phyloP scores from a whole-genome alignment of 2,797 vertebrate species.

The Eulemur mongoz region DNA sequence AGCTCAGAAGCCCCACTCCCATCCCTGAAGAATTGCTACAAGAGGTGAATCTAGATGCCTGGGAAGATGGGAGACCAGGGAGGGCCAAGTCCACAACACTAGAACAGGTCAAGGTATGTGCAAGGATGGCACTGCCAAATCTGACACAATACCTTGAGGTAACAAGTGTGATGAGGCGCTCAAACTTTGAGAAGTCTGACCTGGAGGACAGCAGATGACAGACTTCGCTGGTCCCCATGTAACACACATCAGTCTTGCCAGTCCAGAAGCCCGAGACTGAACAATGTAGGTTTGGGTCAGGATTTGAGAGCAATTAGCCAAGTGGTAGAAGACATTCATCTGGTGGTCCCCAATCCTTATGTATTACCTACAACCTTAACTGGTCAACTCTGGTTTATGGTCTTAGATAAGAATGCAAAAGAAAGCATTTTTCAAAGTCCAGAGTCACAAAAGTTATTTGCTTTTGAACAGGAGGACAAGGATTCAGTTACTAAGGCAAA shows the following conservation, averaged over 20 bases:
- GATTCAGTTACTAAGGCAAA: neutral
- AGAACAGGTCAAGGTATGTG: neutral
- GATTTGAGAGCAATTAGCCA: neutral
- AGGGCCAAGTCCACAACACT: neutral
- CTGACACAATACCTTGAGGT: too few species aligned
- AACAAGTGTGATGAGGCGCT: neutral
- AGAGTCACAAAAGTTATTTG: neutral
- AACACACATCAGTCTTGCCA: neutral
- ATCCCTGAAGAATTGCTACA: neutral
- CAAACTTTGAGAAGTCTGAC: too few species aligned
- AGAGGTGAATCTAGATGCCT: neutral
- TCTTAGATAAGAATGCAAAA: neutral
- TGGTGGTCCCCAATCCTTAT: neutral
- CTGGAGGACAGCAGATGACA: too few species aligned
- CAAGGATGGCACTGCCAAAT: neutral
- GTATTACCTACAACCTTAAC: neutral
- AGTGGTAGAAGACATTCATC: neutral
- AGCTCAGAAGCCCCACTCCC: neutral
- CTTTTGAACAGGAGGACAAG: neutral
- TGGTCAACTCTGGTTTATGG: neutral
- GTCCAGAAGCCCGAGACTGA: neutral
- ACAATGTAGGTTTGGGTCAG: neutral
- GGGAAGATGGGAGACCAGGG: neutral
- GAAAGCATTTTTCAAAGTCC: too few species aligned
- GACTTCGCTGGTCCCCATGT: neutral